phyloP scores from a whole-genome alignment of 2,888 invertebrate genomes.

The Leptinotarsa juncta region DNA sequence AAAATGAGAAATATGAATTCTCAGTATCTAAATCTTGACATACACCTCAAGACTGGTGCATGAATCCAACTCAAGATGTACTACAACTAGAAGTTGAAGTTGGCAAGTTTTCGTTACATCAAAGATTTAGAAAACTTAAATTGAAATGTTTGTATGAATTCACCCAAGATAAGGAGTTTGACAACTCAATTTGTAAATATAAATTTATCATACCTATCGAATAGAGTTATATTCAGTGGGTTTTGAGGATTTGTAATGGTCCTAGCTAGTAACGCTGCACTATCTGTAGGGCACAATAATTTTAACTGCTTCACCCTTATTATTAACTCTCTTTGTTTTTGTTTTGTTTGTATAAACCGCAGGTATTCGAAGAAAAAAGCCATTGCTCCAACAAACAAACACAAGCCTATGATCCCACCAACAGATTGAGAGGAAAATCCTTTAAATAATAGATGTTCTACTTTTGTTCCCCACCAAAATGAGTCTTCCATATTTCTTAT shows the following conservation, averaged over 20 bases:
- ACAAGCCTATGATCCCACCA: conserved; percentile 71
- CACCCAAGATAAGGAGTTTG: no score
- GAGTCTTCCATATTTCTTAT: conserved; percentile 22
- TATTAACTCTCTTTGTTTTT: conserved; percentile 63
- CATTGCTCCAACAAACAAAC: conserved; percentile 71
- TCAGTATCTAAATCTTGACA: no score
- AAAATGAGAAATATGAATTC: no score
- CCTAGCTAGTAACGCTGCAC: conserved; percentile 64
- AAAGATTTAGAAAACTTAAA: no score
- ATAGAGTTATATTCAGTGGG: conserved; percentile 57
- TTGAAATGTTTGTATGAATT: no score
- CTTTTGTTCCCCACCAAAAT: conserved; percentile 66
- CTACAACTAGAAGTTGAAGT: no score
- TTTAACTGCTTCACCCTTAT: conserved; percentile 60
- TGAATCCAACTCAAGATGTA: no score
- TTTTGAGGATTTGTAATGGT: conserved; percentile 50
- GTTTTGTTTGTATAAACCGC: conserved; percentile 66
- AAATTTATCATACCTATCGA: conserved; percentile 49
- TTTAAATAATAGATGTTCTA: conserved; percentile 74
- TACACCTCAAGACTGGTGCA: no score
- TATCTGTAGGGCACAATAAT: conserved; percentile 63
- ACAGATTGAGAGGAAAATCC: conserved; percentile 70
- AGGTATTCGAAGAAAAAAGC: conserved; percentile 74
- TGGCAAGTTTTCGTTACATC: no score
- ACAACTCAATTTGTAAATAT: not conserved